Evolutionary conservation across 2,113 vertebrate species (phyloP).

Genomic region (Dinomys branickii): DNA sequence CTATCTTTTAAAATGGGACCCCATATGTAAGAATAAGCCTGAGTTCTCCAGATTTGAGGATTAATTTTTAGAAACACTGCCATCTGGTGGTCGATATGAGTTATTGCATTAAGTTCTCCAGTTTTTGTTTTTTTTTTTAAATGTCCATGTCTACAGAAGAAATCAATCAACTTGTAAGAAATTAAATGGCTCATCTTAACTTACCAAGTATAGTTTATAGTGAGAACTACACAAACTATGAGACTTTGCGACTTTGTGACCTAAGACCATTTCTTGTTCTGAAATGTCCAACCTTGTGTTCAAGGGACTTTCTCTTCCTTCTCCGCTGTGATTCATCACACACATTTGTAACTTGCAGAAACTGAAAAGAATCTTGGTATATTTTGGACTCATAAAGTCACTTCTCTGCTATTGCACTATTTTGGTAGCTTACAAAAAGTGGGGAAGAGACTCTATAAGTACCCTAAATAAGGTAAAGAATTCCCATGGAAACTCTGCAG

Average conservation of each 20-base stretch:
- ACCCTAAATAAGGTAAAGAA: not conserved
- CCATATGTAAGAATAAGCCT: not conserved
- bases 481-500: not conserved
- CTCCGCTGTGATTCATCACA: not conserved
- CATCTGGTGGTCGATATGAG: slow-evolving; percentile 69
- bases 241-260: not conserved
- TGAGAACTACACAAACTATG: not conserved
- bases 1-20: slow-evolving; percentile 30
- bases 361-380: slow-evolving; percentile 24
- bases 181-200: not conserved
- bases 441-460: not conserved
- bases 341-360: not conserved
- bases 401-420: not conserved
- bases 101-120: slow-evolving; percentile 69
- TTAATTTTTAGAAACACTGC: slow-evolving; percentile 81
- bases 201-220: not conserved
- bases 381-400: not conserved
- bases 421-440: slow-evolving; percentile 29
- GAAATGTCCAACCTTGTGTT: not conserved
- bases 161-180: slow-evolving; percentile 39
- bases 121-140: not conserved
- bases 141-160: not conserved
- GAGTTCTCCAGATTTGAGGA: not conserved
- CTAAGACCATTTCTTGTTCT: not conserved
- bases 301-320: not conserved